Percentiles rank a stretch among this genome's conserved stretches.
Evolutionary conservation across 2,113 vertebrate genomes (phyloP).

Genomic region (Poicephalus gulielmi): DNA sequence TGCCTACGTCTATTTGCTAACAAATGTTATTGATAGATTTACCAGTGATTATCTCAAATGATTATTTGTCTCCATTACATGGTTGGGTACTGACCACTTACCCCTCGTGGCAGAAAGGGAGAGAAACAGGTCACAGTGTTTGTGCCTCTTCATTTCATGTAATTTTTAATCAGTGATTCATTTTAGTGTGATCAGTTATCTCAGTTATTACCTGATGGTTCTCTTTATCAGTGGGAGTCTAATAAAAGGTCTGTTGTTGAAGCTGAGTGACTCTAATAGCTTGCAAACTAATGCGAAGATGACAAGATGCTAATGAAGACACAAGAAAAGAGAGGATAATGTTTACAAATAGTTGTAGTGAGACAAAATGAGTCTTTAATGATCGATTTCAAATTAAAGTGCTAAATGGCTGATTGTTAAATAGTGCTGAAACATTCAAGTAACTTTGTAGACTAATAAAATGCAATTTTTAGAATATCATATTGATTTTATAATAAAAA

Average conservation of each 20-base stretch:
- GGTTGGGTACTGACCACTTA: neutral
- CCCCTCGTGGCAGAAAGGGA: neutral
- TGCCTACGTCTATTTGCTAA: neutral
- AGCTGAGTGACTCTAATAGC: neutral
- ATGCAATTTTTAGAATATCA: slow-evolving; percentile 39
- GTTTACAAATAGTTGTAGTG: slow-evolving; percentile 39
- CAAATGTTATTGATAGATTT: neutral
- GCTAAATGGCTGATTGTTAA: slow-evolving; percentile 40
- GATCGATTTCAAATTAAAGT: slow-evolving; percentile 51
- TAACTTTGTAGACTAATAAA: slow-evolving; percentile 22
- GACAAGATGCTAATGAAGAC: slow-evolving; percentile 31
- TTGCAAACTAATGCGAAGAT: slow-evolving; percentile 28
- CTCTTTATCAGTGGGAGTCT: neutral
- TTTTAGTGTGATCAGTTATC: neutral
- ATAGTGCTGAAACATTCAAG: slow-evolving; percentile 43
- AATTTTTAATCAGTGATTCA: slow-evolving; percentile 24
- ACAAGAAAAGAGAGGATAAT: neutral
- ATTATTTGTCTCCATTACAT: neutral
- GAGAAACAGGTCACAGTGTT: neutral
- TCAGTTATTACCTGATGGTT: neutral
- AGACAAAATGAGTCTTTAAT: slow-evolving; percentile 40
- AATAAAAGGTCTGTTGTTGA: neutral
- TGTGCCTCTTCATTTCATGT: neutral
- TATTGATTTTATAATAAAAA: slow-evolving; percentile 56
- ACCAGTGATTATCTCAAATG: neutral